phyloP scores from a whole-genome alignment of 2,113 vertebrate genomes.

The Saccopteryx leptura region DNA sequence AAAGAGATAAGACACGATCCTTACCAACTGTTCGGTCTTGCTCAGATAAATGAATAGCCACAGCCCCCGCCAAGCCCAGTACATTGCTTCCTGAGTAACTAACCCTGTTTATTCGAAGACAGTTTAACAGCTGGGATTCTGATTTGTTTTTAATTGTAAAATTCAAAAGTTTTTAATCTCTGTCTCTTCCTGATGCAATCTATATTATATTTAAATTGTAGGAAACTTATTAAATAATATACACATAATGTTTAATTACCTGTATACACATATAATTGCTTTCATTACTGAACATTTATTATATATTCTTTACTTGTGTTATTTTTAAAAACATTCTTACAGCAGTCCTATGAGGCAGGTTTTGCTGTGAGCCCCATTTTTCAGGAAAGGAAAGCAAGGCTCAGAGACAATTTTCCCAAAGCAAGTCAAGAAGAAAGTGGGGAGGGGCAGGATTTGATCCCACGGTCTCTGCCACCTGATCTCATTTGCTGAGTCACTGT shows the following conservation, averaged over 20 bases:
- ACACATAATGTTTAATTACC: not conserved
- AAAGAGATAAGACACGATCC: not conserved
- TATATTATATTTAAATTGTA: not conserved
- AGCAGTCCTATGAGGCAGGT: not conserved
- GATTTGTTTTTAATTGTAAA: slow-evolving; percentile 1
- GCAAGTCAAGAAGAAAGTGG: not conserved
- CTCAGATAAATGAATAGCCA: not conserved
- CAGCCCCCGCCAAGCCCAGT: not conserved
- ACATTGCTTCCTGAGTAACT: not conserved
- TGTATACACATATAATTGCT: not conserved
- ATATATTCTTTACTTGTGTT: not conserved
- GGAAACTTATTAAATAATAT: not conserved
- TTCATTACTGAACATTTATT: not conserved
- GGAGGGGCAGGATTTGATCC: not conserved
- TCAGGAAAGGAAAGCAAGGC: not conserved
- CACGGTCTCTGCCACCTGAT: not conserved
- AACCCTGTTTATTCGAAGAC: not conserved
- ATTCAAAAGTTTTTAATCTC: not conserved
- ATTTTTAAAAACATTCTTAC: not conserved
- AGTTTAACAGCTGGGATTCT: not conserved
- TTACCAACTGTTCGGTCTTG: not conserved
- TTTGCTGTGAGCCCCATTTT: not conserved
- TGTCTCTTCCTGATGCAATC: not conserved
- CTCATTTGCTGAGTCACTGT: not conserved
- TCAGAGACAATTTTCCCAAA: not conserved